Percentiles rank a stretch among this genome's conserved stretches.
phyloP scores from a whole-genome alignment of 2,797 vertebrate species.

The Glyptemys insculpta region DNA sequence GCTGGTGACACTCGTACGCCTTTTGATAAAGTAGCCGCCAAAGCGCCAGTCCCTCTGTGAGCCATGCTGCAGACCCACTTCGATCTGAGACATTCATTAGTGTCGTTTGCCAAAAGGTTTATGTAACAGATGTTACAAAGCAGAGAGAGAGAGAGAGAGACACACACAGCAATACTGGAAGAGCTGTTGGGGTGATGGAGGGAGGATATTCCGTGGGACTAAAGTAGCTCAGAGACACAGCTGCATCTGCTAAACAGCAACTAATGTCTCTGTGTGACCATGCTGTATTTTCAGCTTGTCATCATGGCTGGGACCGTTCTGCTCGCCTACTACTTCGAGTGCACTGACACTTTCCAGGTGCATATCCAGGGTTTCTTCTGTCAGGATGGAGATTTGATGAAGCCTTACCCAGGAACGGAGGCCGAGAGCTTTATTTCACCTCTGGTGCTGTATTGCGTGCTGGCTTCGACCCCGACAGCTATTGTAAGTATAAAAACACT shows the following conservation, averaged over 20 bases:
- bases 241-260: slow-evolving; percentile 54
- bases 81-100: slow-evolving; percentile 55
- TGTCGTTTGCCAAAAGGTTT: slow-evolving; percentile 76
- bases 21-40: slow-evolving; percentile 24
- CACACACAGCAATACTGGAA: slow-evolving; percentile 19
- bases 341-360: slow-evolving; percentile 95
- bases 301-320: slow-evolving; percentile 98
- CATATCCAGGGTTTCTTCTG: slow-evolving; percentile 99
- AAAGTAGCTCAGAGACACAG: slow-evolving; percentile 56
- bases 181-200: slow-evolving; percentile 61
- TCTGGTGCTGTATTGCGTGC: slow-evolving; percentile 94
- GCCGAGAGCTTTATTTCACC: slow-evolving; percentile 96
- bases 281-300: slow-evolving; percentile 96
- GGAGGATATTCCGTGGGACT: slow-evolving; percentile 57
- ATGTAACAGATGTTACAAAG: slow-evolving; percentile 77
- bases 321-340: slow-evolving; percentile 98
- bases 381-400: slow-evolving; percentile 96
- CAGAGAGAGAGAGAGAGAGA: neutral
- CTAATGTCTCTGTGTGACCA: slow-evolving; percentile 80
- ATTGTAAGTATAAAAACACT: slow-evolving; percentile 88
- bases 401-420: slow-evolving; percentile 94
- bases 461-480: slow-evolving; percentile 92
- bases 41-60: slow-evolving; percentile 21
- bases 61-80: neutral
- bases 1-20: slow-evolving; percentile 6